Evolutionary conservation across 2,888 invertebrate species (phyloP).

Genomic region (Kuschelorhynchus macadamiae): DNA sequence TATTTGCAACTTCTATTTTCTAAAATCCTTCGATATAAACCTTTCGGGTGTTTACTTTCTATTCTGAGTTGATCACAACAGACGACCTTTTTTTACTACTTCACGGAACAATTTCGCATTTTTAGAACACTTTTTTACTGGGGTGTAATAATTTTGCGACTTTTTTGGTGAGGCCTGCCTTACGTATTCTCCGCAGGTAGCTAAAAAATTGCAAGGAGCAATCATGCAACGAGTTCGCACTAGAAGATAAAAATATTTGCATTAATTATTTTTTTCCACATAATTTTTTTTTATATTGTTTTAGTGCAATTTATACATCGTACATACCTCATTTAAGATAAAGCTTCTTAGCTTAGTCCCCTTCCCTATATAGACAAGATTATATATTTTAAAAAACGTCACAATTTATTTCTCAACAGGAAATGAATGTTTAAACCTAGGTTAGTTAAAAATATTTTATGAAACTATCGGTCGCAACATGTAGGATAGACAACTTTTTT

Average conservation of each 20-base stretch:
- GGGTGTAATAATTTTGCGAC: constrained; percentile 31
- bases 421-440: too few species aligned
- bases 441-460: too few species aligned
- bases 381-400: too few species aligned
- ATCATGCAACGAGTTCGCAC: constrained; percentile 6
- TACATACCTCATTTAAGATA: too few species aligned
- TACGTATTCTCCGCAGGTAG: constrained; percentile 14
- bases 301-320: too few species aligned
- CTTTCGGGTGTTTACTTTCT: constrained; percentile 22
- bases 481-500: too few species aligned
- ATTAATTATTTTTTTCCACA: constrained; percentile 48
- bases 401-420: too few species aligned
- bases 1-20: constrained; percentile 15
- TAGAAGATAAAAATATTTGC: too few species aligned
- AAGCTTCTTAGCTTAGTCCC: too few species aligned
- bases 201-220: constrained; percentile 6
- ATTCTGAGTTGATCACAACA: constrained; percentile 1
- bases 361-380: too few species aligned
- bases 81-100: constrained; percentile 20
- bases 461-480: too few species aligned
- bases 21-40: neutral
- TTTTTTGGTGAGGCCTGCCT: constrained; percentile 28
- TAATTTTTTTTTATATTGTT: too few species aligned
- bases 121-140: constrained; percentile 18
- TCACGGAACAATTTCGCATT: constrained; percentile 33